A percentile compares a stretch with the other conserved stretches of the same genome.
phyloP scores from a whole-genome alignment of 1,140 invertebrate genomes.

The Catajapyx aquilonaris region DNA sequence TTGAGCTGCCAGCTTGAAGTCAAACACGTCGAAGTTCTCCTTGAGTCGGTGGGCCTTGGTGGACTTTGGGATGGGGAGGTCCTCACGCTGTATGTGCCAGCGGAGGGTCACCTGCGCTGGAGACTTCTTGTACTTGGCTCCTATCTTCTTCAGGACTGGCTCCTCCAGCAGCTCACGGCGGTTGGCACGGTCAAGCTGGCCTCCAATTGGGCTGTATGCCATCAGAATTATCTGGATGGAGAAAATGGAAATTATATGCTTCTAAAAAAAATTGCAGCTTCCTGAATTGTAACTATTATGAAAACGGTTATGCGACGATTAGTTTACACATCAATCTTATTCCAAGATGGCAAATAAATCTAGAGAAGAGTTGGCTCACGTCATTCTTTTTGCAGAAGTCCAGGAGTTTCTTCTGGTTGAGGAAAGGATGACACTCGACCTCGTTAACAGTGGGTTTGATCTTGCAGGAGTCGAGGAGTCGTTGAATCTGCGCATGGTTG shows the following conservation, averaged over 20 bases:
- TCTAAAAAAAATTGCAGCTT: too few relatives aligned
- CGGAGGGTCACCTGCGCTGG: slow-evolving; percentile 41
- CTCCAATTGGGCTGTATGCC: too few relatives aligned
- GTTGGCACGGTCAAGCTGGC: slow-evolving; percentile 19
- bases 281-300: too few relatives aligned
- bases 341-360: too few relatives aligned
- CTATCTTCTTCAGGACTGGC: slow-evolving; percentile 32
- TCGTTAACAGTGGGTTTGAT: slow-evolving; percentile 29
- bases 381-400: slow-evolving; percentile 24
- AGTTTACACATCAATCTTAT: too few relatives aligned
- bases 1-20: slow-evolving; percentile 40
- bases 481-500: slow-evolving; percentile 15
- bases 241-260: too few relatives aligned
- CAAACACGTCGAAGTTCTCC: slow-evolving; percentile 50
- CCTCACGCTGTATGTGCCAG: slow-evolving; percentile 42
- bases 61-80: slow-evolving; percentile 61
- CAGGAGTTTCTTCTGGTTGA: slow-evolving; percentile 27
- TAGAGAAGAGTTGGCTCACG: slow-evolving; percentile 31
- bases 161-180: slow-evolving; percentile 29
- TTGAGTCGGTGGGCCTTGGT: slow-evolving; percentile 46
- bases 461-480: slow-evolving; percentile 12
- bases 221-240: too few relatives aligned
- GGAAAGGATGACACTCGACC: slow-evolving; percentile 33
- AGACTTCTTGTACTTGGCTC: slow-evolving; percentile 40
- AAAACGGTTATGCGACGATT: too few relatives aligned